A percentile compares a stretch with the other conserved stretches of the same genome.
Evolutionary conservation across 2,888 invertebrate species (phyloP).

Genomic region (Drosophila pseudotalamancana): DNA sequence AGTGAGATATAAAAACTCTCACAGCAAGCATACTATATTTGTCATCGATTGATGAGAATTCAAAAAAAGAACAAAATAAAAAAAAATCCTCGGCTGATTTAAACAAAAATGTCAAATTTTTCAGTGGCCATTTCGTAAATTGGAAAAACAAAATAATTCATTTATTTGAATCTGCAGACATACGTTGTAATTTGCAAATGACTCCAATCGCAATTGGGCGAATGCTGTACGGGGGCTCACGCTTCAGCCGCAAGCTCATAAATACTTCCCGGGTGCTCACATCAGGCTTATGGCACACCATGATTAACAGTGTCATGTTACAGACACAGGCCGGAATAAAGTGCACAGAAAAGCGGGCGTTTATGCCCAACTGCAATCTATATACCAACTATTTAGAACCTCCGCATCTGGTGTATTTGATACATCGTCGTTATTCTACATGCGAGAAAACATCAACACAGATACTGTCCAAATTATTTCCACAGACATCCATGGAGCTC

Average conservation of each 20-base stretch:
- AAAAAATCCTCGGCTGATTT: constrained; percentile 24
- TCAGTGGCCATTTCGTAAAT: constrained; percentile 52
- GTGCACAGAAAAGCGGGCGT: background rate
- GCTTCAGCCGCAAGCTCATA: constrained; percentile 34
- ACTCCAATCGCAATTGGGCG: constrained; percentile 35
- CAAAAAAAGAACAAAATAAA: background rate
- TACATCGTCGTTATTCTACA: constrained; percentile 55
- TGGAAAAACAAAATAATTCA: constrained; percentile 29
- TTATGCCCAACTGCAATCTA: background rate
- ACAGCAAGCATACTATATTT: constrained; percentile 18
- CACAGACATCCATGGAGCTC: constrained; percentile 85
- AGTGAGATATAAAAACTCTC: background rate
- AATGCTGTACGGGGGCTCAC: constrained; percentile 28
- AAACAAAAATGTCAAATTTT: constrained; percentile 67
- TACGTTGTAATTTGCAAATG: constrained; percentile 43
- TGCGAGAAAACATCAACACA: constrained; percentile 52
- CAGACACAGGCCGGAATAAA: constrained; percentile 1
- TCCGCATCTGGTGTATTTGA: constrained; percentile 17
- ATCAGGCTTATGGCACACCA: constrained; percentile 36
- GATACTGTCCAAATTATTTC: constrained; percentile 86
- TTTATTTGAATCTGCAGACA: constrained; percentile 30
- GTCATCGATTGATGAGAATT: constrained; percentile 6
- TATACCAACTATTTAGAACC: constrained; percentile 1
- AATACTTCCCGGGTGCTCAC: constrained; percentile 39
- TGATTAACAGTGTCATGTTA: constrained; percentile 16